phyloP scores from a whole-genome alignment of 2,888 invertebrate species.

The Dryadula phaetusa region DNA sequence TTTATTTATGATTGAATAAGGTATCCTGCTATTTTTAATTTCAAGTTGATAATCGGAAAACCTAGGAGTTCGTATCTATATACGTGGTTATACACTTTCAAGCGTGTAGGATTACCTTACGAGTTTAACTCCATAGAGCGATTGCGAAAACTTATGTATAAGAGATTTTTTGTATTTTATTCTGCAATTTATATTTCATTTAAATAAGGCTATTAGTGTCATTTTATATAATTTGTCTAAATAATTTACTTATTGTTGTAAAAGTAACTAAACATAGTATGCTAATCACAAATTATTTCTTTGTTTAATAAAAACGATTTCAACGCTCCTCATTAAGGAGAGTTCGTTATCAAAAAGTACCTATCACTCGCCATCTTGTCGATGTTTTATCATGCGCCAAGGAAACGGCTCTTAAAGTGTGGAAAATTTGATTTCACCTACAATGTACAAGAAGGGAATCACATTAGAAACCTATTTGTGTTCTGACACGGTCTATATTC shows the following conservation, averaged over 20 bases:
- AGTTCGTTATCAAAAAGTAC: conserved; percentile 31
- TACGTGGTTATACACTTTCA: conserved; percentile 39
- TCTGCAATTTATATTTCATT: neutral
- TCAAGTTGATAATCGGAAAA: conserved; percentile 39
- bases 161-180: neutral
- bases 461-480: conserved; percentile 33
- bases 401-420: conserved; percentile 47
- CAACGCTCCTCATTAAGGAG: conserved; percentile 16
- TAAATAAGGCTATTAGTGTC: neutral
- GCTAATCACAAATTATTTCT: neutral
- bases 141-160: neutral
- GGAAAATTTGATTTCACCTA: conserved; percentile 45
- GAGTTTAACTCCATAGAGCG: conserved; percentile 12
- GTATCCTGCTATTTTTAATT: conserved; percentile 19
- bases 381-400: conserved; percentile 53
- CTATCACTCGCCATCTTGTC: conserved; percentile 66
- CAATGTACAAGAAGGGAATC: conserved; percentile 32
- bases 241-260: no score
- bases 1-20: neutral
- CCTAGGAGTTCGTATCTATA: conserved; percentile 42
- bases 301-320: neutral
- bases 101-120: conserved; percentile 38
- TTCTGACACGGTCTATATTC: conserved; percentile 22
- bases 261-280: neutral
- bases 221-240: neutral